A percentile compares a stretch with the other conserved stretches of the same genome.
Conservation (phyloP, 2,888 invertebrate species). For the Xanthorhoe designata region DNA sequence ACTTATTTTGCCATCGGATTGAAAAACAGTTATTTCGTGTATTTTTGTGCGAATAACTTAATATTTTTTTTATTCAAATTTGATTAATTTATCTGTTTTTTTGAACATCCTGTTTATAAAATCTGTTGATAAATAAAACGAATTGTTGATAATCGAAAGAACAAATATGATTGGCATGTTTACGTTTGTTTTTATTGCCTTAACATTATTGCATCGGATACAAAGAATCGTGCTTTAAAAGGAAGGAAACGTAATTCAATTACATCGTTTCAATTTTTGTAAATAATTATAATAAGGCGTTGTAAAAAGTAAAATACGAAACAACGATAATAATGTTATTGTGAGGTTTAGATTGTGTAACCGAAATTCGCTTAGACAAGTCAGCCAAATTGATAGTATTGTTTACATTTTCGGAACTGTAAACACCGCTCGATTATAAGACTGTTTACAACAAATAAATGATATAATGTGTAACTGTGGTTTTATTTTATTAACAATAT, state of each 20-base stretch:
- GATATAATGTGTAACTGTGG: slow-evolving; percentile 50
- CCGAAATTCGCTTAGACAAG: slow-evolving; percentile 73
- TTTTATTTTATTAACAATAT: slow-evolving; percentile 34
- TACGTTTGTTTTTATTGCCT: too few species aligned
- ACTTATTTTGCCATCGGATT: too few species aligned
- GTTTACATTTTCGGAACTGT: slow-evolving; percentile 70
- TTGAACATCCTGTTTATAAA: too few species aligned
- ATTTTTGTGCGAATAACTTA: too few species aligned
- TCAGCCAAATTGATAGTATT: slow-evolving; percentile 78
- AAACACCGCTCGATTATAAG: slow-evolving; percentile 82
- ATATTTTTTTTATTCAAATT: too few species aligned
- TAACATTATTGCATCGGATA: slow-evolving; percentile 38
- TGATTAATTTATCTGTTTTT: too few species aligned
- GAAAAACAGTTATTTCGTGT: too few species aligned
- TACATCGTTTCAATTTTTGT: slow-evolving; percentile 73
- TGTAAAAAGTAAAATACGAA: slow-evolving; percentile 57
- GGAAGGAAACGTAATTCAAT: slow-evolving; percentile 70
- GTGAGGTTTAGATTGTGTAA: slow-evolving; percentile 68
- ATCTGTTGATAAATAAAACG: too few species aligned
- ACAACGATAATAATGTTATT: slow-evolving; percentile 66
- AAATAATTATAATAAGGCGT: slow-evolving; percentile 70
- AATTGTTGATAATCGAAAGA: too few species aligned
- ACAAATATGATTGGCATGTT: neutral
- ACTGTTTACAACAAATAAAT: slow-evolving; percentile 82
- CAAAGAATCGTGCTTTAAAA: slow-evolving; percentile 52